Base-by-base conservation (phyloP, 2,797 vertebrate genomes). In the Ficedula albicollis region DNA sequence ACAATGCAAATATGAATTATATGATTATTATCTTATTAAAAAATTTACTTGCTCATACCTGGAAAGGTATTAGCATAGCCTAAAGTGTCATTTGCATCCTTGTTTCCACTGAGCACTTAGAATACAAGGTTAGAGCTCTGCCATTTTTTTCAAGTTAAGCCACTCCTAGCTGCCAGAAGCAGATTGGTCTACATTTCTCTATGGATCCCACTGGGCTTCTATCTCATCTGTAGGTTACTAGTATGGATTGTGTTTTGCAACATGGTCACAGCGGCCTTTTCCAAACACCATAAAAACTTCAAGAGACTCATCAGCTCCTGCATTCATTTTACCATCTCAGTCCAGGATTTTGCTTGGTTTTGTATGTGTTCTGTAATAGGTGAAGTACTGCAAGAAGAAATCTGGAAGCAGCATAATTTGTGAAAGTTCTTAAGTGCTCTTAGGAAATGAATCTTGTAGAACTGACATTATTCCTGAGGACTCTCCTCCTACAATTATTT, bases 1-100 rank as follows among this genome's bases (percentile, higher is more conserved):
- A 54, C 32, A 54, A 32, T 54, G n/a, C n/a, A n/a, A n/a, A 67
- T 74, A 94, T 87, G 95, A 96, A 87, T 87, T 66, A 84, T 79
- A 62, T 38, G 0, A 75, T 58, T 72, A 68, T 60, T 7, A 63
- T 76, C 3, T 87, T 75, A 68, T 56, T 38, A 55, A 88, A 66
- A 58, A 69, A 62, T 73, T 91, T 88, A 70, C 29, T 73, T 83
- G 51, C 6, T 75, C 11, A 58, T 74, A 76, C 21, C 32, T 79
- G 54, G 59, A 88, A 92, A 93, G 21, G 5, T 87, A 89, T 90
- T 89, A 84, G 9, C 52, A 74, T 63, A 73, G 23, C 5, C 5
- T 67, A 26, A 83, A 38, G 6, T 39, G 19, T 60, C 90, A 21
- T 70, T 85, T 79, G 6, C 38, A 44, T 41, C n/a, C 22, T 62